These are phyloP conservation scores for Stigmatopora argus DNA, from an alignment of 2,113 vertebrate genomes.

Conservation along the genomic window DNA sequence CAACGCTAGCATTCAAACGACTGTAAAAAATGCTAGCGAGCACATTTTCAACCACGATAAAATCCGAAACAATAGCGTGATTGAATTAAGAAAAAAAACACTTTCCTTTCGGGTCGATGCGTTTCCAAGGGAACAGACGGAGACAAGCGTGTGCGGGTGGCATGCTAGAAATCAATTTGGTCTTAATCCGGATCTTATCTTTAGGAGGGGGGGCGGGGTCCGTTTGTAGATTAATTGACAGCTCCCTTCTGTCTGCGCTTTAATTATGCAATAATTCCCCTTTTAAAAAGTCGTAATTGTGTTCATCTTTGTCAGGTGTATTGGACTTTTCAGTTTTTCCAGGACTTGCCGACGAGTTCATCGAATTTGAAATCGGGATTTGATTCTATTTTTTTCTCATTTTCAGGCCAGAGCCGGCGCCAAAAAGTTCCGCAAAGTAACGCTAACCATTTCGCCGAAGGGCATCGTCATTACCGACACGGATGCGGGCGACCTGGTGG, in stretches of 20 bases:
- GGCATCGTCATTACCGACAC: constrained; percentile 83
- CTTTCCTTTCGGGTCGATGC: constrained; percentile 39
- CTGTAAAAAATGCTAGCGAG: constrained; percentile 24
- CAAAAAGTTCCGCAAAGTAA: constrained; percentile 86
- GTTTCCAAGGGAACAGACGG: constrained; percentile 50
- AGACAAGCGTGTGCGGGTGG: constrained; percentile 18
- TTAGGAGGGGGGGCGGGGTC: background rate
- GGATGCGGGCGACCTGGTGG: constrained; percentile 78
- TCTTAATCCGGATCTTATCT: constrained; percentile 41
- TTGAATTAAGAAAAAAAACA: constrained; percentile 2
- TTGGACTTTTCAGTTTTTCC: too few species aligned
- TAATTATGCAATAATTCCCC: too few species aligned
- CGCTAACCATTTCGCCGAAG: constrained; percentile 80
- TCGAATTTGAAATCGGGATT: too few species aligned
- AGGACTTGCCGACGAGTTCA: too few species aligned
- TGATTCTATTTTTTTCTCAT: constrained; percentile 9
- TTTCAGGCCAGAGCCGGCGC: constrained; percentile 77
- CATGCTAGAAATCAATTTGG: constrained; percentile 38
- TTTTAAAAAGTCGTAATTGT: too few species aligned
- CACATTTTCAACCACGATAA: constrained; percentile 17
- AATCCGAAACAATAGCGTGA: background rate
- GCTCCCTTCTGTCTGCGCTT: too few species aligned
- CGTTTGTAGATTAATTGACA: too few species aligned
- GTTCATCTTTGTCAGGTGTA: too few species aligned
- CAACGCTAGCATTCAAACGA: background rate